phyloP scores from a whole-genome alignment of 2,797 vertebrate species.

The Nannoperca australis region DNA sequence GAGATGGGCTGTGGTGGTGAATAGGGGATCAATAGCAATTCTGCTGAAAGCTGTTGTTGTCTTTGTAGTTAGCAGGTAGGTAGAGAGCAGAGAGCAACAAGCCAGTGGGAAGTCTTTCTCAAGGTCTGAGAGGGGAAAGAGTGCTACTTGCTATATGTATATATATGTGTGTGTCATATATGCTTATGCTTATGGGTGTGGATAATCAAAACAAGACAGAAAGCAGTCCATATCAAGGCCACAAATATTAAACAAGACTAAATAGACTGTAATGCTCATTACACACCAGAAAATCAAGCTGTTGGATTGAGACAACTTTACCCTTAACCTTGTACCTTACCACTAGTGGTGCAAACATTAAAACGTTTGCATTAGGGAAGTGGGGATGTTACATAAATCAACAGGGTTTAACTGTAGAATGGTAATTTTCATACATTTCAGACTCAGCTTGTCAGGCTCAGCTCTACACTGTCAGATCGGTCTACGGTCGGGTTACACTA shows the following conservation, averaged over 20 bases:
- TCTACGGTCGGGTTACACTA: too few relatives aligned
- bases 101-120: constrained; percentile 27
- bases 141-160: not conserved
- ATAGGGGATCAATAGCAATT: constrained; percentile 70
- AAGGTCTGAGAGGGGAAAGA: constrained; percentile 33
- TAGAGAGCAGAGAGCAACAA: constrained; percentile 32
- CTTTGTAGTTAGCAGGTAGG: constrained; percentile 48
- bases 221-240: constrained; percentile 3
- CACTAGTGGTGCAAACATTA: not conserved
- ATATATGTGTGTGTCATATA: not conserved
- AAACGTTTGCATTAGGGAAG: not conserved
- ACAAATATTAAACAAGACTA: constrained; percentile 17
- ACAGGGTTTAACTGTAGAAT: not conserved
- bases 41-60: constrained; percentile 64
- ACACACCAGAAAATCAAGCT: constrained; percentile 10
- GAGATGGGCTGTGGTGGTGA: constrained; percentile 35
- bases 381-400: not conserved
- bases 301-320: not conserved
- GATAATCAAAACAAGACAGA: constrained; percentile 28
- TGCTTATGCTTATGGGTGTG: not conserved
- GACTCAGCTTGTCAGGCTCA: not conserved
- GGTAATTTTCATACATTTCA: not conserved
- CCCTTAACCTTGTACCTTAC: not conserved
- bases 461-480: not conserved
- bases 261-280: not conserved